phyloP scores from a whole-genome alignment of 2,113 vertebrate genomes.

The Turdus rufiventris region DNA sequence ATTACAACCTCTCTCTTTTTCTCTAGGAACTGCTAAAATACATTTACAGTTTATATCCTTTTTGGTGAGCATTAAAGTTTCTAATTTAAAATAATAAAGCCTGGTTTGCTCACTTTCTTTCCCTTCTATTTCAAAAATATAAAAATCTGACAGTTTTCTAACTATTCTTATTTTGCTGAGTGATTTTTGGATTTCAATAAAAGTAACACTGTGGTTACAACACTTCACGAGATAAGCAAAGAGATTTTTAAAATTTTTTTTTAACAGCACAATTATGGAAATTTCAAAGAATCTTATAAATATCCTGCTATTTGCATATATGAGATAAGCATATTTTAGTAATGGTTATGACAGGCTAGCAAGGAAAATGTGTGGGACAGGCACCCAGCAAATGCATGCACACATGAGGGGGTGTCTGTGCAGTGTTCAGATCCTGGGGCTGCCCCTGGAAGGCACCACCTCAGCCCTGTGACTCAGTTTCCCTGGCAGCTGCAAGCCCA shows the following conservation, averaged over 20 bases:
- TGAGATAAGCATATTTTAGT: slow-evolving; percentile 62
- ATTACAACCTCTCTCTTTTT: slow-evolving; percentile 58
- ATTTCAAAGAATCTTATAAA: slow-evolving; percentile 66
- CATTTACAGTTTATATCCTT: slow-evolving; percentile 62
- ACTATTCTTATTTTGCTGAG: slow-evolving; percentile 44
- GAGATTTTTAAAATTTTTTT: slow-evolving; percentile 3
- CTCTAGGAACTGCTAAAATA: slow-evolving; percentile 57
- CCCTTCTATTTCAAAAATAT: slow-evolving; percentile 29
- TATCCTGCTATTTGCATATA: slow-evolving; percentile 52
- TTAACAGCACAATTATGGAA: slow-evolving; percentile 53
- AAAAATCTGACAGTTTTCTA: slow-evolving; percentile 17
- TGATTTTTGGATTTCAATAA: slow-evolving; percentile 61
- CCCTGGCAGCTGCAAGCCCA: neutral
- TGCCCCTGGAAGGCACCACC: neutral
- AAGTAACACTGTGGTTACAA: slow-evolving; percentile 58
- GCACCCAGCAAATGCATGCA: neutral
- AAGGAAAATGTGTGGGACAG: slow-evolving; percentile 28
- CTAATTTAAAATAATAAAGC: slow-evolving; percentile 63
- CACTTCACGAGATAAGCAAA: slow-evolving; percentile 57
- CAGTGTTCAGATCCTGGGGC: fast-evolving
- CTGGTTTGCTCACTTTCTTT: slow-evolving; percentile 6
- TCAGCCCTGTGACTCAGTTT: neutral
- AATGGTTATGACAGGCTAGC: slow-evolving; percentile 42
- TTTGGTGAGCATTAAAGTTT: slow-evolving; percentile 56
- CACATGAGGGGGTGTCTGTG: neutral